Evolutionary conservation across 2,797 vertebrate genomes (phyloP).

Genomic region (Clarias fuscus): DNA sequence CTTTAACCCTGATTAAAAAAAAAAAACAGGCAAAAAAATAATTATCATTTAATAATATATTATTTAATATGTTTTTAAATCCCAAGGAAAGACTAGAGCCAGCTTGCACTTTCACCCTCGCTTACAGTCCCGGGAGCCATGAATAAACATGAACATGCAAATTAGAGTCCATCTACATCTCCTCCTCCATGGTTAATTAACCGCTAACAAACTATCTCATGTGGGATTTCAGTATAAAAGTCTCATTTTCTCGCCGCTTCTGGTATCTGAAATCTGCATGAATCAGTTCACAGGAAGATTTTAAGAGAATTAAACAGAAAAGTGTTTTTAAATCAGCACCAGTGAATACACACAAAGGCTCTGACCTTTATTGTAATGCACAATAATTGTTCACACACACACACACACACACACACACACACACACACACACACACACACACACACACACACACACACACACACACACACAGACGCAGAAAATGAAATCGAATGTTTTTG

Average conservation of each 20-base stretch:
- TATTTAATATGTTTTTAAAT: not conserved
- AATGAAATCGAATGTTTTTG: constrained; percentile 23
- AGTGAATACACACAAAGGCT: not conserved
- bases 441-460: not conserved
- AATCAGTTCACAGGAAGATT: not conserved
- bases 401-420: not conserved
- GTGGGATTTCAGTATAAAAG: not conserved
- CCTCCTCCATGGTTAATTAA: not conserved
- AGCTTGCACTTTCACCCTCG: not conserved
- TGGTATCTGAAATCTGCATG: not conserved
- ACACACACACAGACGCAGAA: not conserved
- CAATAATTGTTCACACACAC: not conserved
- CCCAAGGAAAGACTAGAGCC: not conserved
- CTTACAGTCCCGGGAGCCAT: not conserved
- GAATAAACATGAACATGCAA: constrained; percentile 7
- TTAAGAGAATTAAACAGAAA: not conserved
- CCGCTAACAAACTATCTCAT: not conserved
- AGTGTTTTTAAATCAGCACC: not conserved
- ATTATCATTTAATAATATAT: not conserved
- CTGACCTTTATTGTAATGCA: not conserved
- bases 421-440: not conserved
- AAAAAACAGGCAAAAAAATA: not conserved
- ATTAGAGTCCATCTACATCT: not conserved
- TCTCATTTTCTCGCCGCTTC: not conserved
- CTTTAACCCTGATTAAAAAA: not conserved